Evolutionary conservation across 1,140 invertebrate species (phyloP).

Genomic region (Ostrea edulis): DNA sequence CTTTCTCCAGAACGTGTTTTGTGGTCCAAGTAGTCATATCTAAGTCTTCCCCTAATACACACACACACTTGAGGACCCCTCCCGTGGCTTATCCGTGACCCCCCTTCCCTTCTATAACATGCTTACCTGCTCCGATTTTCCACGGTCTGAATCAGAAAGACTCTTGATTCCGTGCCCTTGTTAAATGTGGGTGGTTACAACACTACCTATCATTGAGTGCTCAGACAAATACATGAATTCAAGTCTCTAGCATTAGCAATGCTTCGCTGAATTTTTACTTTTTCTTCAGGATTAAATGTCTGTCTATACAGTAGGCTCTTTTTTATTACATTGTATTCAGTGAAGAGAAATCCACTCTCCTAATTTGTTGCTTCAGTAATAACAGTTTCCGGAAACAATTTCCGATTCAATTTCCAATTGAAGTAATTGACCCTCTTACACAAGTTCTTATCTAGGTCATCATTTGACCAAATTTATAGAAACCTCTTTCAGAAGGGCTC

Average conservation of each 20-base stretch:
- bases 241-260: not conserved
- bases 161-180: not conserved
- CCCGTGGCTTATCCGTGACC: not conserved
- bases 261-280: constrained; percentile 4
- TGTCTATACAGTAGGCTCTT: not conserved
- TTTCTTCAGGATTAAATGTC: constrained; percentile 7
- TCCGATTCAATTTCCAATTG: constrained; percentile 10
- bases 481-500: not conserved
- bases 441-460: not conserved
- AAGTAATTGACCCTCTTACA: not conserved
- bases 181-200: not conserved
- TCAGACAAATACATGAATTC: not conserved
- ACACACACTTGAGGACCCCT: not conserved
- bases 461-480: not conserved
- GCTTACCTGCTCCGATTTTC: not conserved
- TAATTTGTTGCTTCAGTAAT: constrained; percentile 10
- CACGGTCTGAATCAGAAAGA: not conserved
- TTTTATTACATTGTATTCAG: not conserved
- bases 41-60: too few relatives aligned
- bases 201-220: not conserved
- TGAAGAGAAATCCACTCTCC: not conserved
- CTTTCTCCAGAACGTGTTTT: not conserved
- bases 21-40: not conserved
- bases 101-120: not conserved
- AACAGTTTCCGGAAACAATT: constrained; percentile 3